phyloP scores from a whole-genome alignment of 2,113 vertebrate species.

The Tetraodon nigroviridis region DNA sequence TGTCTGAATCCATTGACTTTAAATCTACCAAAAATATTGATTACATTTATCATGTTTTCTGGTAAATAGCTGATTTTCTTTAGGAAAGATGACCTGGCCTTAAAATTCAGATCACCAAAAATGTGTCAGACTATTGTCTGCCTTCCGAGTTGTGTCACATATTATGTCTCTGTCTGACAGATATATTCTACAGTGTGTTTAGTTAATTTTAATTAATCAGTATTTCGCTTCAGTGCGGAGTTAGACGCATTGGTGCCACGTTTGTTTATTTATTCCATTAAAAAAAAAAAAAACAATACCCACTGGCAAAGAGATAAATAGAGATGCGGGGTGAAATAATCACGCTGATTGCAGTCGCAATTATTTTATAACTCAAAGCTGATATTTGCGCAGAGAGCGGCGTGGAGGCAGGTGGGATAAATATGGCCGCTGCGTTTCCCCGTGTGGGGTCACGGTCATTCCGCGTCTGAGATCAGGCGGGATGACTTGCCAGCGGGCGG shows the following conservation, averaged over 20 bases:
- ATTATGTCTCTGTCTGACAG: neutral
- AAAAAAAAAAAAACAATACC: too few species aligned
- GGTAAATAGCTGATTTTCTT: too few species aligned
- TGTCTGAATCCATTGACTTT: too few species aligned
- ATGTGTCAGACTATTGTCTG: too few species aligned
- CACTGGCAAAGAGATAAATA: too few species aligned
- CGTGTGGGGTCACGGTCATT: constrained; percentile 33
- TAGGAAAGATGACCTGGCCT: too few species aligned
- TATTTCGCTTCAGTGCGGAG: constrained; percentile 14
- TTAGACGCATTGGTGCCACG: constrained; percentile 23
- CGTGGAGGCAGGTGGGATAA: constrained; percentile 32
- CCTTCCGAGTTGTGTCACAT: too few species aligned
- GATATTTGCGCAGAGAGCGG: constrained; percentile 3
- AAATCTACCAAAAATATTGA: too few species aligned
- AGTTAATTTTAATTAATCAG: constrained; percentile 19
- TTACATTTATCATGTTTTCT: too few species aligned
- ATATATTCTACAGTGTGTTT: constrained; percentile 1
- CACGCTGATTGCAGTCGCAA: constrained; percentile 32
- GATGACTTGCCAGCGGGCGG: constrained; percentile 61
- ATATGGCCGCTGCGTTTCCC: constrained; percentile 37
- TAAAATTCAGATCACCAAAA: too few species aligned
- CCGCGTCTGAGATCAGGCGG: neutral
- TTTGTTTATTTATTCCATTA: neutral
- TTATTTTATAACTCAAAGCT: constrained; percentile 40
- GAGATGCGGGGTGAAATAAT: neutral